Evolutionary conservation across 2,888 invertebrate species (phyloP).

Genomic region (Chrysolina oricalcia): DNA sequence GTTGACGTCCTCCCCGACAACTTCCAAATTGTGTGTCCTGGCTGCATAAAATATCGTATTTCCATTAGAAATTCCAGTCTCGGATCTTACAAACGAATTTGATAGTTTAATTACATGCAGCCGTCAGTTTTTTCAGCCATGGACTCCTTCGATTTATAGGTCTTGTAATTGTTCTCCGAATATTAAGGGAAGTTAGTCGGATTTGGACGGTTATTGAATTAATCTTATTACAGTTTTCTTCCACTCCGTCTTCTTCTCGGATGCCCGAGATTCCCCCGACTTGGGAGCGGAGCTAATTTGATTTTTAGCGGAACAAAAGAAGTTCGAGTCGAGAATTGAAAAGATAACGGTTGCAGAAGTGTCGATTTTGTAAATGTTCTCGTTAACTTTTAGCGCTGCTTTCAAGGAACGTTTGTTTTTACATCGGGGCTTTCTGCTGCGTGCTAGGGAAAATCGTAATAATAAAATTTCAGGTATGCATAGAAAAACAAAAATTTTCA

Average conservation of each 20-base stretch:
- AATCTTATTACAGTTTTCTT: constrained; percentile 52
- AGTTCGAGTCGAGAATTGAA: constrained; percentile 15
- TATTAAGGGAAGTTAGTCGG: constrained; percentile 43
- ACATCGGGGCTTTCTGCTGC: background rate
- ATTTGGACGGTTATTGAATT: constrained; percentile 55
- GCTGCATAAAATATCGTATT: constrained; percentile 29
- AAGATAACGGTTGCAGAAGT: constrained; percentile 9
- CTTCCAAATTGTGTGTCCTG: constrained; percentile 15
- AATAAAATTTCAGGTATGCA: no score
- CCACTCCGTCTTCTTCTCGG: constrained; percentile 14
- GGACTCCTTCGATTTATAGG: constrained; percentile 49
- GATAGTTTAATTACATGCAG: constrained; percentile 54
- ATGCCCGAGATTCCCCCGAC: constrained; percentile 12
- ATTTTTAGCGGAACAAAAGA: constrained; percentile 21
- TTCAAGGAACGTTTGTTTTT: background rate
- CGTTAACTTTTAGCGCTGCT: background rate
- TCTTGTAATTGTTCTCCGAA: constrained; percentile 54
- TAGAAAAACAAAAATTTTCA: no score
- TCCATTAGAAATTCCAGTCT: constrained; percentile 50
- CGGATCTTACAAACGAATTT: constrained; percentile 49
- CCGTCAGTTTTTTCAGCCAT: constrained; percentile 31
- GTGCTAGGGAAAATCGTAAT: no score
- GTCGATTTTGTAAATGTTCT: constrained; percentile 17
- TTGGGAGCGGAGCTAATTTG: constrained; percentile 12
- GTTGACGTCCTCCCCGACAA: background rate